Percentiles rank a stretch among this genome's conserved stretches.
Conservation (phyloP, 2,113 vertebrate species). For the Nothocercus julius region DNA sequence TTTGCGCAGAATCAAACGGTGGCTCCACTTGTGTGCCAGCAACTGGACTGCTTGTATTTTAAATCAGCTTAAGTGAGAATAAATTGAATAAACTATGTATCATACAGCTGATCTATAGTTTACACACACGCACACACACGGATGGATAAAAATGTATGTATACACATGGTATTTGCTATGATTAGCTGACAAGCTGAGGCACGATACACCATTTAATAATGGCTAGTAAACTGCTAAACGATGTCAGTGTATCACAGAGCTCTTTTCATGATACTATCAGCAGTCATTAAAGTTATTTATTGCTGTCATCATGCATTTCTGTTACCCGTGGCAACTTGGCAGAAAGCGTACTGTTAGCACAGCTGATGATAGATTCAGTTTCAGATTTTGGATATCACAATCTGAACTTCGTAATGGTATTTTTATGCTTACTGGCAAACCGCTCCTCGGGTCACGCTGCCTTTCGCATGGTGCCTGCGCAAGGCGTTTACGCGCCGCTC, state of each 20-base stretch:
- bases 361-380: slow-evolving; percentile 72
- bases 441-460: neutral
- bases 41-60: neutral
- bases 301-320: slow-evolving; percentile 72
- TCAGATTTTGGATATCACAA: slow-evolving; percentile 61
- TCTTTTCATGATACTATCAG: slow-evolving; percentile 63
- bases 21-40: neutral
- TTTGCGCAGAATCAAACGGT: neutral
- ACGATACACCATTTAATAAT: slow-evolving; percentile 42
- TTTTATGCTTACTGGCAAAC: slow-evolving; percentile 49
- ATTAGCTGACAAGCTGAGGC: slow-evolving; percentile 57
- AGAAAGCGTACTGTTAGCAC: slow-evolving; percentile 64
- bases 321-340: slow-evolving; percentile 61
- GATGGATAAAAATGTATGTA: slow-evolving; percentile 12
- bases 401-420: slow-evolving; percentile 38
- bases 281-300: slow-evolving; percentile 74
- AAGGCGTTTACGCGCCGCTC: neutral
- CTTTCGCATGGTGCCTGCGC: neutral
- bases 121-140: neutral
- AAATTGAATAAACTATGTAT: neutral
- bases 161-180: neutral
- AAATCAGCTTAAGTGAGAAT: neutral
- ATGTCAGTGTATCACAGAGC: slow-evolving; percentile 54
- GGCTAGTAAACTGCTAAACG: slow-evolving; percentile 59
- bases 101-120: neutral